These are phyloP conservation scores for Discoglossus pictus DNA, from an alignment of 2,797 vertebrate genomes.

Conservation along the genomic window DNA sequence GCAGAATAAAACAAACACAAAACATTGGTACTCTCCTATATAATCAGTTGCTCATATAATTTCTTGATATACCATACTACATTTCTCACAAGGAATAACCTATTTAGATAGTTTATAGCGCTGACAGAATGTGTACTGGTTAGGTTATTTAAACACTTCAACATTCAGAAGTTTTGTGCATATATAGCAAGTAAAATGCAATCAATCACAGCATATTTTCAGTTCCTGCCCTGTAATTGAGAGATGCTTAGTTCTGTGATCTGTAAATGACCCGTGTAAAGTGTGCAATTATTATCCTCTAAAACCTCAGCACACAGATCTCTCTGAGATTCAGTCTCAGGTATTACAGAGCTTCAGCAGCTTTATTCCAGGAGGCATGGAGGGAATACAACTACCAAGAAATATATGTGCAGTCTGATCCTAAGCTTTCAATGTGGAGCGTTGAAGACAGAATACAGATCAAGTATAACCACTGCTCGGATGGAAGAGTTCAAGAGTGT, in stretches of 20 bases:
- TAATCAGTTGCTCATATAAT: too few relatives aligned
- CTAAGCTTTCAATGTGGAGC: conserved; percentile 12
- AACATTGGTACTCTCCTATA: too few relatives aligned
- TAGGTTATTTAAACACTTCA: too few relatives aligned
- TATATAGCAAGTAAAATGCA: background rate
- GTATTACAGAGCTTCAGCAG: background rate
- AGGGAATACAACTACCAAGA: conserved; percentile 23
- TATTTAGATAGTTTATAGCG: too few relatives aligned
- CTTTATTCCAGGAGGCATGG: conserved; percentile 12
- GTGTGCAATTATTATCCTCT: conserved; percentile 16
- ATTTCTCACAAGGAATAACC: too few relatives aligned
- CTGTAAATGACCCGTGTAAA: conserved; percentile 13
- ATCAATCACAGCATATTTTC: background rate
- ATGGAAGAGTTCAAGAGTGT: too few relatives aligned
- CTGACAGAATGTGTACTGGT: too few relatives aligned
- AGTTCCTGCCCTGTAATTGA: background rate
- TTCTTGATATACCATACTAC: too few relatives aligned
- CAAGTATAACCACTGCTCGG: background rate
- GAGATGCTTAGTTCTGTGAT: conserved; percentile 20
- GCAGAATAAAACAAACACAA: too few relatives aligned
- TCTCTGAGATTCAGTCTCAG: background rate
- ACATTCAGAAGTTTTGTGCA: background rate
- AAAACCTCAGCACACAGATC: conserved; percentile 2
- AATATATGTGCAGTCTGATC: conserved; percentile 14
- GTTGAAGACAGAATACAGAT: conserved; percentile 16